A percentile compares a stretch with the other conserved stretches of the same genome.
Conservation (phyloP, 2,888 invertebrate genomes). For the Fragum fragum region DNA sequence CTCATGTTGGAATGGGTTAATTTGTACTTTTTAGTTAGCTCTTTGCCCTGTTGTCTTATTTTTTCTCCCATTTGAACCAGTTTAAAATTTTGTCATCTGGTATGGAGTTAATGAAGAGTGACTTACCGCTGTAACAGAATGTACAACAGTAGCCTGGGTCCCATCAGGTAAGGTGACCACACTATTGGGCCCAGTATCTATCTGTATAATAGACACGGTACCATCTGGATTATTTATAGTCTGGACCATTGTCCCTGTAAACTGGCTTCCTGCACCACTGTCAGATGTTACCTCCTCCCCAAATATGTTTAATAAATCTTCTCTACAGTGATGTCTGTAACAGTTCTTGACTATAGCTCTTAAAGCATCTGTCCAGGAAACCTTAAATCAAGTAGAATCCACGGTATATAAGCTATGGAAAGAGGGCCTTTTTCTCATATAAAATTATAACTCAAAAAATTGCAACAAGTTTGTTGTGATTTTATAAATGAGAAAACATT, state of each 20-base stretch:
- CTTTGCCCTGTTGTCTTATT: too few relatives aligned
- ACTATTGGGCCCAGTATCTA: slow-evolving; percentile 76
- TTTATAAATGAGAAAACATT: too few relatives aligned
- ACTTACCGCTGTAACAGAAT: slow-evolving; percentile 85
- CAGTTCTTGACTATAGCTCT: slow-evolving; percentile 98
- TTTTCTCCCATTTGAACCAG: too few relatives aligned
- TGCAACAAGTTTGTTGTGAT: too few relatives aligned
- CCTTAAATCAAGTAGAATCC: too few relatives aligned
- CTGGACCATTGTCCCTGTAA: slow-evolving; percentile 93
- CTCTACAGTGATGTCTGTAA: slow-evolving; percentile 98
- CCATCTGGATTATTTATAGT: slow-evolving; percentile 99
- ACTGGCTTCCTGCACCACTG: slow-evolving; percentile 19
- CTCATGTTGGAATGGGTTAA: too few relatives aligned
- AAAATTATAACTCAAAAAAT: background rate
- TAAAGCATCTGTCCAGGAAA: slow-evolving; percentile 98
- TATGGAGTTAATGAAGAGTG: background rate
- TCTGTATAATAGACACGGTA: slow-evolving; percentile 97
- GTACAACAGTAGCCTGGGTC: slow-evolving; percentile 96
- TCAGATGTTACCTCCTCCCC: slow-evolving; percentile 38
- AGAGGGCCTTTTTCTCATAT: background rate
- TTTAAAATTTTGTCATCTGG: too few relatives aligned
- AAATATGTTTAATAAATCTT: slow-evolving; percentile 91
- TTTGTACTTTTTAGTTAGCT: too few relatives aligned
- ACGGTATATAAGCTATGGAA: too few relatives aligned
- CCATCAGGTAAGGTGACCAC: slow-evolving; percentile 94